Conservation (phyloP, 1,140 invertebrate genomes). For the Danaus melanippus region DNA sequence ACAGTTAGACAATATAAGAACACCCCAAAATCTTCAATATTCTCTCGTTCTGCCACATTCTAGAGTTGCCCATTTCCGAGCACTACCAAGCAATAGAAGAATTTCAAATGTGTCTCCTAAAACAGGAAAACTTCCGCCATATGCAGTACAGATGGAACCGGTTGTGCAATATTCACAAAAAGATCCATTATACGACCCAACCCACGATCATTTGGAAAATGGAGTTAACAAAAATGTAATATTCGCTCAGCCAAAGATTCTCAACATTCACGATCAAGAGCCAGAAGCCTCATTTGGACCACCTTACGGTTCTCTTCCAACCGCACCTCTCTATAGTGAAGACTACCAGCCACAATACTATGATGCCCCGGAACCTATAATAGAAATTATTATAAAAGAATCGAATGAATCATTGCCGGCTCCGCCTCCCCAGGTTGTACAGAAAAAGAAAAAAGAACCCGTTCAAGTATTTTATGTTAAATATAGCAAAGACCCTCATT, state of each 20-base stretch:
- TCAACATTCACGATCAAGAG: conserved; percentile 73
- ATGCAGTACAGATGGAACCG: conserved; percentile 86
- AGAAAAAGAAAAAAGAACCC: conserved; percentile 81
- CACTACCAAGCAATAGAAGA: conserved; percentile 60
- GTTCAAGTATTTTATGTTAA: conserved; percentile 93
- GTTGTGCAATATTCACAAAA: conserved; percentile 84
- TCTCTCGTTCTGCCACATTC: conserved; percentile 71
- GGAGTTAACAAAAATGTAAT: conserved; percentile 68
- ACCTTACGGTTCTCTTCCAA: conserved; percentile 59
- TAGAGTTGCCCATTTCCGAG: conserved; percentile 63
- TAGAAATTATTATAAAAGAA: conserved; percentile 92
- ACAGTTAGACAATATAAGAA: conserved; percentile 67
- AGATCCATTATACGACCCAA: conserved; percentile 81
- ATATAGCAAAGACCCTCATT: conserved; percentile 85
- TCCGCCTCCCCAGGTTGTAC: conserved; percentile 73
- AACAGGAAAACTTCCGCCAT: conserved; percentile 74
- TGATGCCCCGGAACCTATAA: conserved; percentile 89
- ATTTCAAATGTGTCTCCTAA: conserved; percentile 64
- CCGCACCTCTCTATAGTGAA: conserved; percentile 66
- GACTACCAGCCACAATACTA: conserved; percentile 75
- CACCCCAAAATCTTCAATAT: conserved; percentile 73
- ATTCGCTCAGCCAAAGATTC: conserved; percentile 66
- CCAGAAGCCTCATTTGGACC: conserved; percentile 59
- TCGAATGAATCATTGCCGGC: conserved; percentile 85
- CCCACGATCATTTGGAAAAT: conserved; percentile 56